phyloP scores from a whole-genome alignment of 2,888 invertebrate genomes.

The Drosophila fulvimacula region DNA sequence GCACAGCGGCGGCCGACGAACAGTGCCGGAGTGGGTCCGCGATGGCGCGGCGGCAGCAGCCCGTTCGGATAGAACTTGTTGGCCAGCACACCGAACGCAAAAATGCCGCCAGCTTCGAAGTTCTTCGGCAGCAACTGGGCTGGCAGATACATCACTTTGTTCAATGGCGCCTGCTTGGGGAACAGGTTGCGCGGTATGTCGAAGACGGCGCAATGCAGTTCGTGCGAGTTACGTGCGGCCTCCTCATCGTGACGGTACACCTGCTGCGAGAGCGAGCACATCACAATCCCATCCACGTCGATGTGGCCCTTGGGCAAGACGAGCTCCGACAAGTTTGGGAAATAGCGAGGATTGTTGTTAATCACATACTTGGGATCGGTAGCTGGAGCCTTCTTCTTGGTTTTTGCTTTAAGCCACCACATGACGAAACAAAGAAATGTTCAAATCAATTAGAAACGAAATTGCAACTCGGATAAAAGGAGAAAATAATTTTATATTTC shows the following conservation, averaged over 20 bases:
- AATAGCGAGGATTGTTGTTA: constrained; percentile 21
- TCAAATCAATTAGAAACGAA: too few relatives aligned
- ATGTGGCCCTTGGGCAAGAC: neutral
- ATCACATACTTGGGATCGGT: neutral
- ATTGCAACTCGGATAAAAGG: too few relatives aligned
- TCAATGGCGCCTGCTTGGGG: constrained; percentile 19
- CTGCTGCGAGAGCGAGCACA: neutral
- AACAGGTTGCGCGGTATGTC: constrained; percentile 27
- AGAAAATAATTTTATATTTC: too few relatives aligned
- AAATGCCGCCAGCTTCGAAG: constrained; percentile 36
- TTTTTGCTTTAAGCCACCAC: too few relatives aligned
- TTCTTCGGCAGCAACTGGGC: constrained; percentile 17
- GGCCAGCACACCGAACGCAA: constrained; percentile 28
- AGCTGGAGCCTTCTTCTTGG: neutral
- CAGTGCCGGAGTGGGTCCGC: constrained; percentile 37
- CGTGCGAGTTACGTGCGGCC: neutral
- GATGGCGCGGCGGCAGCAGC: constrained; percentile 7
- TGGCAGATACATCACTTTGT: constrained; percentile 33
- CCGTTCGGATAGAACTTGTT: constrained; percentile 31
- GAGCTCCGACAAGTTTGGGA: constrained; percentile 27
- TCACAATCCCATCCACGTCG: constrained; percentile 8
- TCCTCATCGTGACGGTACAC: constrained; percentile 17
- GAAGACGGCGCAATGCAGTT: constrained; percentile 11
- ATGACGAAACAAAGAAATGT: too few relatives aligned
- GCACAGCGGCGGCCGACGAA: constrained; percentile 35